phyloP scores from a whole-genome alignment of 2,888 invertebrate species.

The Adelognathus sp. region DNA sequence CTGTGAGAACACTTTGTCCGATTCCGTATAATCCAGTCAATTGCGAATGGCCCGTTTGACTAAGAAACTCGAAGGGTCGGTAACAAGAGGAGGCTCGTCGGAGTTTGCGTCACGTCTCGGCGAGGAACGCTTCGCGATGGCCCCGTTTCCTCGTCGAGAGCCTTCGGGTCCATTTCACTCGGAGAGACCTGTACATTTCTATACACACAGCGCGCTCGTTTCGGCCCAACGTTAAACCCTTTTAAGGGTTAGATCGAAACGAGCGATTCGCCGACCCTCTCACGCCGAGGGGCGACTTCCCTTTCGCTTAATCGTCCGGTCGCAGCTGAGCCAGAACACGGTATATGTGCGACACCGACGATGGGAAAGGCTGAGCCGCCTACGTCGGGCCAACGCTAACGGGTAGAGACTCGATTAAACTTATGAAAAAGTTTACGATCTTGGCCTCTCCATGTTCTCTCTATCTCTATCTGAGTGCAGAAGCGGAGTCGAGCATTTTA shows the following conservation, averaged over 20 bases:
- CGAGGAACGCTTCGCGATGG: background rate
- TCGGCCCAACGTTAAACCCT: constrained; percentile 8
- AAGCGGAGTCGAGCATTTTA: constrained; percentile 1
- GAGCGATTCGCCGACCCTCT: constrained; percentile 9
- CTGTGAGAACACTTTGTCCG: no score
- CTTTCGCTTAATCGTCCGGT: constrained; percentile 27
- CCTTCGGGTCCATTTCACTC: background rate
- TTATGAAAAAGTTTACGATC: constrained; percentile 70
- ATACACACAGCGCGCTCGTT: background rate
- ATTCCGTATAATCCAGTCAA: no score
- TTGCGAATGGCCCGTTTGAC: no score
- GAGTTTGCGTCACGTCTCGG: no score
- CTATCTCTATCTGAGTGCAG: background rate
- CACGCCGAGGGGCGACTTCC: background rate
- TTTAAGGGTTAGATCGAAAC: constrained; percentile 10
- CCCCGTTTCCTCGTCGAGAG: background rate
- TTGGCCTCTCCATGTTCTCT: constrained; percentile 4
- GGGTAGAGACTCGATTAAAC: constrained; percentile 68
- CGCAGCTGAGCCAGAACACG: constrained; percentile 20
- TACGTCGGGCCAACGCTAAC: background rate
- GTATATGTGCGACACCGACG: background rate
- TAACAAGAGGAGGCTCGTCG: no score
- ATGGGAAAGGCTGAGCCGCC: background rate
- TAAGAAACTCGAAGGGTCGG: no score
- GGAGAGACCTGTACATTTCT: background rate